Conservation (phyloP, 2,888 invertebrate species). For the Falcaria lacertinaria region DNA sequence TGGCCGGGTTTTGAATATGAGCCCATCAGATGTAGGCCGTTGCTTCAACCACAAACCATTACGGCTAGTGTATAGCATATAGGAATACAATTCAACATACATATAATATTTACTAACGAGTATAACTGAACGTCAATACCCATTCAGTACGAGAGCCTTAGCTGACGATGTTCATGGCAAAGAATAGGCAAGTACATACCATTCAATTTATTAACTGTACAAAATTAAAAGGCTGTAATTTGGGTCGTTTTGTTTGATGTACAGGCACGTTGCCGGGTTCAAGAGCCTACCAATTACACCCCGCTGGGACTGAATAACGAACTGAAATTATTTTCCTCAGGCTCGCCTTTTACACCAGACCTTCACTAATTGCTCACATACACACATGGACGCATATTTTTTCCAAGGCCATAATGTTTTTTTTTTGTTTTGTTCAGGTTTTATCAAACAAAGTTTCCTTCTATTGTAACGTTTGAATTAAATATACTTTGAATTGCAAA, state of each 20-base stretch:
- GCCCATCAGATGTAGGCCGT: too few species aligned
- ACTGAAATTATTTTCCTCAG: conserved; percentile 50
- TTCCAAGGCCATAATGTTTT: neutral
- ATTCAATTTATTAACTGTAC: conserved; percentile 43
- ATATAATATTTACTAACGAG: too few species aligned
- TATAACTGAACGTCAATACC: too few species aligned
- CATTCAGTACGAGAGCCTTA: too few species aligned
- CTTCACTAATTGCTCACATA: conserved; percentile 47
- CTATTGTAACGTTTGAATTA: neutral
- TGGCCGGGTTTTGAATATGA: too few species aligned
- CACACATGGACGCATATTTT: conserved; percentile 12
- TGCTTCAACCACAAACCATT: too few species aligned
- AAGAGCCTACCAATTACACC: conserved; percentile 48
- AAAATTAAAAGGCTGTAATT: conserved; percentile 52
- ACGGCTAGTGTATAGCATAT: too few species aligned
- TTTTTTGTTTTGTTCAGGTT: neutral
- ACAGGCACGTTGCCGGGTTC: conserved; percentile 28
- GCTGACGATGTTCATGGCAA: conserved; percentile 18
- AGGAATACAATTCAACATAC: too few species aligned
- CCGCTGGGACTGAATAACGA: conserved; percentile 46
- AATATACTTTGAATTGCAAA: neutral
- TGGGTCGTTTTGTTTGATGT: conserved; percentile 46
- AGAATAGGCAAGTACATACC: too few species aligned
- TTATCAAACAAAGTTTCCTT: neutral
- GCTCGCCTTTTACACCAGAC: conserved; percentile 44